These are phyloP conservation scores for Eupithecia insigniata DNA, from an alignment of 2,888 invertebrate genomes.

Conservation along the genomic window DNA sequence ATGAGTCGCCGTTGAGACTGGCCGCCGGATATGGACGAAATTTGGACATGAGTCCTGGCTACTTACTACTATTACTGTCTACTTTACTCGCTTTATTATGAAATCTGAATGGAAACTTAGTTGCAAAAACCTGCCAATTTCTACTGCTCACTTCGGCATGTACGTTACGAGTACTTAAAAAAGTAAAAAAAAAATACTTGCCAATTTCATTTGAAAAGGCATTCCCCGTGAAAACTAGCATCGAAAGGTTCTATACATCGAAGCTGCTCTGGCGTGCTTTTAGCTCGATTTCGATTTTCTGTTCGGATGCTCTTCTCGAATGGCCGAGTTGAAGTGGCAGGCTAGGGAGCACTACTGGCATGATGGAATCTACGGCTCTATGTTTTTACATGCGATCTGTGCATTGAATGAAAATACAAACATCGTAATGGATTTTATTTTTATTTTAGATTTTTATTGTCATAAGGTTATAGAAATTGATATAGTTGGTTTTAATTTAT, in stretches of 20 bases:
- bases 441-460: neutral
- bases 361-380: neutral
- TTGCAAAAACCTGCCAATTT: too few relatives aligned
- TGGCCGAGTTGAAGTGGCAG: neutral
- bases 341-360: neutral
- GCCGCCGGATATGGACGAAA: too few relatives aligned
- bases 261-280: neutral
- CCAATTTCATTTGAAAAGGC: neutral
- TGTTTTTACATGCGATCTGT: neutral
- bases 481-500: too few relatives aligned
- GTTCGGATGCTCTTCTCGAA: slow-evolving; percentile 1
- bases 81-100: too few relatives aligned
- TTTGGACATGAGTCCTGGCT: too few relatives aligned
- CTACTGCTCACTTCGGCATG: too few relatives aligned
- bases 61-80: too few relatives aligned
- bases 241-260: neutral
- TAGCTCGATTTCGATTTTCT: slow-evolving; percentile 8
- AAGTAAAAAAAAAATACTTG: neutral
- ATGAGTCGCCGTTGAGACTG: too few relatives aligned
- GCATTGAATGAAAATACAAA: neutral
- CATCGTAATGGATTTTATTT: neutral
- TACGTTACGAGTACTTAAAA: too few relatives aligned
- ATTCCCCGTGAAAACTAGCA: slow-evolving; percentile 6
- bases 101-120: too few relatives aligned
- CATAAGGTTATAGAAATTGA: neutral